Base-by-base conservation (phyloP, 2,113 vertebrate genomes). In the Ranitomeya imitator region DNA sequence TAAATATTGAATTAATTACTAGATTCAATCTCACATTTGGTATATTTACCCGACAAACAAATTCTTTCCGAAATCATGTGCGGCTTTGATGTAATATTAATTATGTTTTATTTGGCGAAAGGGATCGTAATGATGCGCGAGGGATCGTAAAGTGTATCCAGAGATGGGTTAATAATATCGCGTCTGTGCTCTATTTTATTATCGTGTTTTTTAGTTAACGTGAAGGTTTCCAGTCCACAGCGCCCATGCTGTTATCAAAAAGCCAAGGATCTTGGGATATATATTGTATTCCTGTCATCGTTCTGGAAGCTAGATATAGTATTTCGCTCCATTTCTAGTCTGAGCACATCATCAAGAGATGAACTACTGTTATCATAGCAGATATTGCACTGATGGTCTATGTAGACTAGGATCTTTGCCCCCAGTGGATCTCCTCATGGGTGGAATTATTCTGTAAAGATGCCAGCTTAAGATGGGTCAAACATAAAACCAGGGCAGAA, bases 1-100 rank as follows among this genome's bases (percentile, higher is more conserved):
- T 31, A 79, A 86, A 86, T 79, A 86, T 55, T 86, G 59, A 77
- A 52, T 79, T 63, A 86, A 86, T 86, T 52, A 79, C 55, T 61
- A 4, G 8, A 63, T 86, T 86, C 37, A 51, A 51, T 79, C 26
- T 86, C 61, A 52, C 26, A 78, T 79, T 65, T 65, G 15, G n/a
- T 19, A 63, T 54, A 16, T 86, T 86, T 86, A 86, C 31, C 52
- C 37, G 16, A 79, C 13, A 79, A 65, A 65, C 52, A 59, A 31
- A 51, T 63, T 63, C 59, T 63, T 63, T 86, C 21, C 31, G 21
- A 52, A 63, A 52, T 61, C n/a, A 54, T 86, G 26, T 69, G 15
- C 15, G 15, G 63, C 37, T 4, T 21, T 15, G 63, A 10, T 14
- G 19, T 83, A 61, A 67, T 45, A 83, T 80, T 80, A 60, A 80